Base-by-base conservation (phyloP, 2,113 vertebrate genomes). In the Trinectes maculatus region DNA sequence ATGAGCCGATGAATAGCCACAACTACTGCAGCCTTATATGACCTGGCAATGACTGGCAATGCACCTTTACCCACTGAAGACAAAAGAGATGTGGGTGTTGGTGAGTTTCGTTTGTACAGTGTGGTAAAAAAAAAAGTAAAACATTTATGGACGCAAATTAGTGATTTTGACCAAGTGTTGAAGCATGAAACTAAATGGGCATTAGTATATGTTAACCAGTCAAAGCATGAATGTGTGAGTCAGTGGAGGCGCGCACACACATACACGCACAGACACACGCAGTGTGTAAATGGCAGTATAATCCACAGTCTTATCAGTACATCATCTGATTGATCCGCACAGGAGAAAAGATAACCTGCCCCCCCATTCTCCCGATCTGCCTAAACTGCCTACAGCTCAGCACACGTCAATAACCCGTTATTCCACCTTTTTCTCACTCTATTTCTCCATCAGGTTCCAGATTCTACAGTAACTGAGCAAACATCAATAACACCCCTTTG, bases 321-420 rank as follows among this genome's bases (percentile, higher is more conserved):
- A 87, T 85, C 84, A 89, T 89, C 89, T 86, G 83, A 90, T 88
- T 86, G 89, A 92, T 89, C 85, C 82, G 46, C 60, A 82, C 59
- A 67, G 81, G 75, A 87, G 79, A 82, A 84, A 75, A 80, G 82
- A 85, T 88, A 85, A 69, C 80, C 70, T 53, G 8, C 43, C 29
- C 66, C 21, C 53, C 19, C 72, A 52, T 13, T 36, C 66, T 36
- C 74, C 47, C 37, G 12, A 74, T 83, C 78, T 76, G 33, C 63
- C 84, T 85, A 81, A 89, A 86, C 72, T 71, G 80, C 86, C 84
- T 52, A 65, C 65, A 88, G 85, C 81, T 68, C 58, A 26, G 54
- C 65, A 54, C 63, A 55, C 49, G 74, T 89, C 89, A 85, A 90
- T 89, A 88, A 68, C 64, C 72, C 12, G 16, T 69, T 85, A 63